Base-by-base conservation (phyloP, 2,888 invertebrate genomes). In the Synergus umbraculus region DNA sequence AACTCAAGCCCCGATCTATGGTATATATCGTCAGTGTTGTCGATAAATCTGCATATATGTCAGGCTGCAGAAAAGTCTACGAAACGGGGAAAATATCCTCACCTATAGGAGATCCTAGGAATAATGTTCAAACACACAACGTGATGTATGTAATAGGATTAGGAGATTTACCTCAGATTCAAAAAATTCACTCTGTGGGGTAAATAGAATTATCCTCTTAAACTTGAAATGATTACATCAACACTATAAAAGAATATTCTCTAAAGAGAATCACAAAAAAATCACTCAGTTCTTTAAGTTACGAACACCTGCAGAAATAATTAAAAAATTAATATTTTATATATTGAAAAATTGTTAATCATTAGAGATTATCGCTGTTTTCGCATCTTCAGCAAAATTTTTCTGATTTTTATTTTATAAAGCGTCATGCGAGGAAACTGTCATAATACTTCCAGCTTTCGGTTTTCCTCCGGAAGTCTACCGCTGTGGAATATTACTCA, bases 21-120 rank as follows among this genome's bases (percentile, higher is more conserved):
- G 15, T n/a, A 37, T 73, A 54, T 37, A 49, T 49, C 73, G 54
- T 4, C 37, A 15, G 73, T 37, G n/a, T 54, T 73, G 73, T 54
- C 49, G 73, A 73, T 54, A 54, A 73, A 73, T 54, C 37, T 73
- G 37, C 54, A 73, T 69, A 37, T 54, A 69, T 13, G 37, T 54
- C 49, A 54, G 49, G 22, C 49, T 69, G 1, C 2, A 49, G 29
- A 69, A 54, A 69, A 44, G 66, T 66, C 18, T 12, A 29, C n/a
- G 22, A 46, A 46, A 67, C 15, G n/a, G 4, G n/a, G 46, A 2
- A 29, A 69, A 69, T 69, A 69, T 69, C 46, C 44, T 69, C 46
- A 69, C 49, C 65, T 44, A 67, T 29, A 29, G 69, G 13, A 69
- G 46, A 69, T 69, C 22, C 67, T 13, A 22, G 49, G 46, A 49